phyloP scores from a whole-genome alignment of 2,113 vertebrate species.

The Xiphorhynchus elegans region DNA sequence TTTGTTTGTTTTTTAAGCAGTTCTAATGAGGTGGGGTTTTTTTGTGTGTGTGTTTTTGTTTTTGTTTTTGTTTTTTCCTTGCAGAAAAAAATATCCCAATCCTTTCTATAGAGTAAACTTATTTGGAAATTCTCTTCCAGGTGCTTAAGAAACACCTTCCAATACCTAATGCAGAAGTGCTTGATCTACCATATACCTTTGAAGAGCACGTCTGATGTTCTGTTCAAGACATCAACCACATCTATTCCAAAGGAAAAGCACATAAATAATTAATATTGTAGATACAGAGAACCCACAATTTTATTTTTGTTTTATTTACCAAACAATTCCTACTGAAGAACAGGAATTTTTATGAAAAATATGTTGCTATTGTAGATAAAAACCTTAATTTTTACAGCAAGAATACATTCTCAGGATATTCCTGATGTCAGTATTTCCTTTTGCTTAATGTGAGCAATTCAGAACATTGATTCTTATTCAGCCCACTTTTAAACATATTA shows the following conservation, averaged over 20 bases:
- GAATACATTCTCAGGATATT: background rate
- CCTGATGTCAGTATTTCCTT: background rate
- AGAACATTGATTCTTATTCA: background rate
- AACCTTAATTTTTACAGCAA: background rate
- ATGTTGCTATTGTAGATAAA: background rate
- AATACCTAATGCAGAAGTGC: background rate
- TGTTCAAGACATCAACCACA: background rate
- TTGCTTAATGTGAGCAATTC: background rate
- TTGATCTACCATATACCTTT: background rate
- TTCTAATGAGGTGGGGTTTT: background rate
- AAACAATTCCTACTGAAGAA: background rate
- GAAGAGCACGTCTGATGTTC: background rate
- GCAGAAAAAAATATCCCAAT: rapidly evolving
- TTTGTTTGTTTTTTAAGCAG: background rate
- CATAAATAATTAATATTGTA: background rate
- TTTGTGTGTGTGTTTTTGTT: too few relatives aligned
- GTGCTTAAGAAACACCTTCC: background rate
- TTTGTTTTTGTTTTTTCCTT: rapidly evolving
- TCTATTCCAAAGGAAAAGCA: background rate
- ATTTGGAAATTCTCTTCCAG: background rate
- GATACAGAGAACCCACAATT: background rate
- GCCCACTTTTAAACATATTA: background rate
- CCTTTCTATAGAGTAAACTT: background rate
- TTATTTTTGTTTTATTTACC: background rate
- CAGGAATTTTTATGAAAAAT: background rate